phyloP scores from a whole-genome alignment of 2,888 invertebrate genomes.

The Cylindroiulus punctatus region DNA sequence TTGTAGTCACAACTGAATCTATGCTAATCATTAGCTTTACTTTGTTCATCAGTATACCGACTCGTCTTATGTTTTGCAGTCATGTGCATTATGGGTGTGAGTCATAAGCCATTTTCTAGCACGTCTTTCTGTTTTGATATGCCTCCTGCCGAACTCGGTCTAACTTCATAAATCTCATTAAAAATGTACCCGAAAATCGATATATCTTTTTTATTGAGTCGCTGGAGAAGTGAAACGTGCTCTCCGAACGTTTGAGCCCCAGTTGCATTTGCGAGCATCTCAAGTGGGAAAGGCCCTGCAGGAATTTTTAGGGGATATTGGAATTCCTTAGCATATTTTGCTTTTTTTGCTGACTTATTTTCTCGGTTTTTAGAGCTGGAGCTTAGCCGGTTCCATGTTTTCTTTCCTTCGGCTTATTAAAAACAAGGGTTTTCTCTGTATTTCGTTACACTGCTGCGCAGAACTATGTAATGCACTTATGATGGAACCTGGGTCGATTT shows the following conservation, averaged over 20 bases:
- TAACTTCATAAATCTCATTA: constrained; percentile 18
- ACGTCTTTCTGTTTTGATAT: neutral
- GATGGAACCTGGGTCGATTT: neutral
- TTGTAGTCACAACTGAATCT: too few relatives aligned
- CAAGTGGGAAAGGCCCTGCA: neutral
- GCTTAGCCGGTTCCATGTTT: neutral
- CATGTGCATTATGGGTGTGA: neutral
- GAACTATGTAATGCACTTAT: neutral
- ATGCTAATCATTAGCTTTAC: too few relatives aligned
- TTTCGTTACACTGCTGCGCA: too few relatives aligned
- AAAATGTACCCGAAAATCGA: constrained; percentile 3
- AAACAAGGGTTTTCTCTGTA: neutral
- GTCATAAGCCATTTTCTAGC: neutral
- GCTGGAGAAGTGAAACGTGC: neutral
- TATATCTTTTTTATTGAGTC: neutral
- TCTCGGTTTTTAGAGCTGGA: neutral
- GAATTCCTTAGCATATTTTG: neutral
- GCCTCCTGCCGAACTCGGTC: neutral
- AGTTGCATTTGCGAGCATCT: neutral
- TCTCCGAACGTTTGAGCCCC: neutral
- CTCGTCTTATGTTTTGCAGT: too few relatives aligned
- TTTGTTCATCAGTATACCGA: too few relatives aligned
- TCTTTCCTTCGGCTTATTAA: neutral
- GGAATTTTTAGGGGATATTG: constrained; percentile 18
- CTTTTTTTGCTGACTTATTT: neutral